These are phyloP conservation scores for Chamaetylas fuelleborni DNA, from an alignment of 2,113 vertebrate genomes.

Conservation along the genomic window DNA sequence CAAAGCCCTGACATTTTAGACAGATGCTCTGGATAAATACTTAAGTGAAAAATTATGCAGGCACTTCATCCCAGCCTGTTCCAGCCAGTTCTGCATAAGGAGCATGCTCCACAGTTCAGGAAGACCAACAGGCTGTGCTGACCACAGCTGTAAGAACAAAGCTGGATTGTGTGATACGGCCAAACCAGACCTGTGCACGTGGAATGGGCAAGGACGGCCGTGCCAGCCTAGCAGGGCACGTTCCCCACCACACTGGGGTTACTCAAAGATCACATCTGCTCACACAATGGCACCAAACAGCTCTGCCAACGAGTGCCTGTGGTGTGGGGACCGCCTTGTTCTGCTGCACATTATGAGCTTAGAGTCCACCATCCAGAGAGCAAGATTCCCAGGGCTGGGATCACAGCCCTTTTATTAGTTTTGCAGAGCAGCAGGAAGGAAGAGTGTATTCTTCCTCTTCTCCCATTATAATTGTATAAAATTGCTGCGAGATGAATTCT, in stretches of 20 bases:
- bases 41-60: not conserved
- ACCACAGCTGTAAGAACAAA: conserved; percentile 22
- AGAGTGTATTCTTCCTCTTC: conserved; percentile 27
- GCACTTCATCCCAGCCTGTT: not conserved
- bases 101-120: not conserved
- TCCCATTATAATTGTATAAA: not conserved
- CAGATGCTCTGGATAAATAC: not conserved
- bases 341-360: not conserved
- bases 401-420: conserved; percentile 26
- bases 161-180: not conserved
- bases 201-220: not conserved
- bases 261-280: conserved; percentile 26
- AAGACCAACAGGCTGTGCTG: not conserved
- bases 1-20: not conserved
- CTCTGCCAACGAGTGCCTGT: conserved; percentile 29
- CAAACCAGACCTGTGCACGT: not conserved
- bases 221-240: not conserved
- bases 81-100: not conserved
- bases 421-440: conserved; percentile 33
- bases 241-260: not conserved
- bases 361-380: not conserved
- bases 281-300: conserved; percentile 25
- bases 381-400: conserved; percentile 28
- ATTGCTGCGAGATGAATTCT: conserved; percentile 17
- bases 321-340: conserved; percentile 11